phyloP scores from a whole-genome alignment of 1,140 invertebrate species.

The Drosophila pruinosa region DNA sequence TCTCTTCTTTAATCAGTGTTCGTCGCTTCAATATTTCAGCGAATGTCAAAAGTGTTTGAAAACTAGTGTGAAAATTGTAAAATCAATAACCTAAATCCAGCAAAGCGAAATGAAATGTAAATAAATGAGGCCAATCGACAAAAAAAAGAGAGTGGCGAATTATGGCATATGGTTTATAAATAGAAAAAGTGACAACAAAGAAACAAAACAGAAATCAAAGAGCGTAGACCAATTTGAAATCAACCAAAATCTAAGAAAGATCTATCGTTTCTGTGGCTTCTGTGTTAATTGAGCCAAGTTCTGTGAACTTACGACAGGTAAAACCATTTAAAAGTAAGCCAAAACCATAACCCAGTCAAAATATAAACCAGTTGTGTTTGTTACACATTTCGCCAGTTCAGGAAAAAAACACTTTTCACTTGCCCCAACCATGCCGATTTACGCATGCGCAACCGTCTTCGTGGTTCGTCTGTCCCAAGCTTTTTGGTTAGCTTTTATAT shows the following conservation, averaged over 20 bases:
- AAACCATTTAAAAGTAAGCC: slow-evolving; percentile 21
- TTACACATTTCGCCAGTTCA: slow-evolving; percentile 65
- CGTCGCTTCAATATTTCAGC: slow-evolving; percentile 9
- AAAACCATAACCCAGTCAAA: slow-evolving; percentile 10
- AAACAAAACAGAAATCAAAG: slow-evolving; percentile 32
- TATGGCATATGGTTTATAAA: slow-evolving; percentile 67
- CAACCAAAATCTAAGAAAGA: neutral
- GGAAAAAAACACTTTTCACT: slow-evolving; percentile 54
- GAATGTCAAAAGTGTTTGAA: slow-evolving; percentile 55
- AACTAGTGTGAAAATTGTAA: slow-evolving; percentile 43
- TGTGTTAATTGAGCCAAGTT: slow-evolving; percentile 6
- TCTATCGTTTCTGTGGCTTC: neutral
- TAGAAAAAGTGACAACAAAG: slow-evolving; percentile 29
- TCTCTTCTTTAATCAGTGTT: slow-evolving; percentile 37
- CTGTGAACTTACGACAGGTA: slow-evolving; percentile 35
- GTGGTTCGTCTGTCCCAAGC: neutral
- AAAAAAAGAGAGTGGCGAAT: slow-evolving; percentile 52
- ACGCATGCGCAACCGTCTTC: slow-evolving; percentile 55
- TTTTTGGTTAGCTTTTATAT: slow-evolving; percentile 22
- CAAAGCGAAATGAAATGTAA: slow-evolving; percentile 63
- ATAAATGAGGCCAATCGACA: slow-evolving; percentile 62
- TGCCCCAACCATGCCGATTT: slow-evolving; percentile 17
- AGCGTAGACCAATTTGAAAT: neutral
- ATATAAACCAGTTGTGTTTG: slow-evolving; percentile 58
- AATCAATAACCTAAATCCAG: slow-evolving; percentile 36